phyloP scores from a whole-genome alignment of 2,797 vertebrate species.

The Acropternis orthonyx region DNA sequence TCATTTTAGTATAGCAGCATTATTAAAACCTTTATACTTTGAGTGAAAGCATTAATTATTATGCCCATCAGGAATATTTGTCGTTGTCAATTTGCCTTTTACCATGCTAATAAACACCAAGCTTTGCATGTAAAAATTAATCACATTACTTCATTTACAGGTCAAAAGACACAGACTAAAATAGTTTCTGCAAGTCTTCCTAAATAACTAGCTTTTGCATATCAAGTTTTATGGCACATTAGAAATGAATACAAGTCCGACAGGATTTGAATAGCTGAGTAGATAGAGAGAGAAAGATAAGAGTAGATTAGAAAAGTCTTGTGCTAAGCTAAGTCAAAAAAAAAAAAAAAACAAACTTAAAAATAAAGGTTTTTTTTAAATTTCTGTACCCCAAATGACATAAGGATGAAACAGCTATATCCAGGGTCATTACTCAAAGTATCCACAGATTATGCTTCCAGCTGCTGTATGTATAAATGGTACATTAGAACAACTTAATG shows the following conservation, averaged over 20 bases:
- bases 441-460: neutral
- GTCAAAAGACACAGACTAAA: conserved; percentile 54
- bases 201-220: conserved; percentile 44
- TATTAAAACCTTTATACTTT: conserved; percentile 16
- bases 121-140: conserved; percentile 16
- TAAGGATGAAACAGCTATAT: neutral
- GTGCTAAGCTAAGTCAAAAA: neutral
- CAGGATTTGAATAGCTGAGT: conserved; percentile 28
- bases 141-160: conserved; percentile 36
- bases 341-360: no score
- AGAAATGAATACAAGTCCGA: conserved; percentile 26
- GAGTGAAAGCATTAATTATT: conserved; percentile 50
- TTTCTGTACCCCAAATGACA: neutral
- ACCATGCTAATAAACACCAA: conserved; percentile 33
- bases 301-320: neutral
- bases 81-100: conserved; percentile 36
- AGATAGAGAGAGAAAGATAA: neutral
- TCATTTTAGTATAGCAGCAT: neutral
- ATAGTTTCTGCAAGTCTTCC: conserved; percentile 40
- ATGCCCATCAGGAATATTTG: conserved; percentile 18
- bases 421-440: neutral
- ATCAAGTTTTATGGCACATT: conserved; percentile 34
- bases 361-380: neutral
- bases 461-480: neutral
- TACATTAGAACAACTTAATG: neutral